Evolutionary conservation across 2,797 vertebrate species (phyloP).

Genomic region (Leuciscus waleckii): DNA sequence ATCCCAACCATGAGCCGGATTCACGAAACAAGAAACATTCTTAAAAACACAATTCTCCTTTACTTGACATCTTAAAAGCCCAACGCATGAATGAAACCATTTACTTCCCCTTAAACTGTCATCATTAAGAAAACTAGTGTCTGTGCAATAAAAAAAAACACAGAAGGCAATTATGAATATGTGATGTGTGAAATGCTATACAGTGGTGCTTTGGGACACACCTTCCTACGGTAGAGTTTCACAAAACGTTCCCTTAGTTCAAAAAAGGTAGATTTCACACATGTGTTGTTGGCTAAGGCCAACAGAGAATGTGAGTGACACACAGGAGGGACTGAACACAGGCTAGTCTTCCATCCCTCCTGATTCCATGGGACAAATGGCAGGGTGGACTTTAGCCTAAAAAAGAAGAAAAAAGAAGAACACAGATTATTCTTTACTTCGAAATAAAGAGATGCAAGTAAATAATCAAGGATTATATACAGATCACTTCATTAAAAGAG

Average conservation of each 20-base stretch:
- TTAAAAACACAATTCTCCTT: neutral
- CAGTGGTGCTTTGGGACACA: conserved; percentile 58
- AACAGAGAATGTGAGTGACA: conserved; percentile 90
- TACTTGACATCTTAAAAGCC: neutral
- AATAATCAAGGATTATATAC: neutral
- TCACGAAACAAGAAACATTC: too few relatives aligned
- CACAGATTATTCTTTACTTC: neutral
- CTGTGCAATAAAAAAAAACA: too few relatives aligned
- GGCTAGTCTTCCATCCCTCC: conserved; percentile 95
- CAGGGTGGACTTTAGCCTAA: conserved; percentile 87
- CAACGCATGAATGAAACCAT: neutral
- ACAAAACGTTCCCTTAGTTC: conserved; percentile 87
- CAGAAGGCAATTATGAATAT: neutral
- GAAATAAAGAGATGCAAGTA: neutral
- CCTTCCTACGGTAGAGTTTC: conserved; percentile 94
- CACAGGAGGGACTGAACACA: conserved; percentile 93
- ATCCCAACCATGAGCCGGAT: neutral
- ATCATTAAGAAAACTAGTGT: neutral
- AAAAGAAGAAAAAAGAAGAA: neutral
- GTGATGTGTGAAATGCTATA: neutral
- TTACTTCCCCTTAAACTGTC: neutral
- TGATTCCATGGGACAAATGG: conserved; percentile 95
- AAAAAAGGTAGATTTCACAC: conserved; percentile 87
- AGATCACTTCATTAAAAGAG: neutral
- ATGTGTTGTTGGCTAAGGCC: conserved; percentile 95